A percentile compares a stretch with the other conserved stretches of the same genome.
phyloP scores from a whole-genome alignment of 2,888 invertebrate genomes.

The Spodoptera littoralis region DNA sequence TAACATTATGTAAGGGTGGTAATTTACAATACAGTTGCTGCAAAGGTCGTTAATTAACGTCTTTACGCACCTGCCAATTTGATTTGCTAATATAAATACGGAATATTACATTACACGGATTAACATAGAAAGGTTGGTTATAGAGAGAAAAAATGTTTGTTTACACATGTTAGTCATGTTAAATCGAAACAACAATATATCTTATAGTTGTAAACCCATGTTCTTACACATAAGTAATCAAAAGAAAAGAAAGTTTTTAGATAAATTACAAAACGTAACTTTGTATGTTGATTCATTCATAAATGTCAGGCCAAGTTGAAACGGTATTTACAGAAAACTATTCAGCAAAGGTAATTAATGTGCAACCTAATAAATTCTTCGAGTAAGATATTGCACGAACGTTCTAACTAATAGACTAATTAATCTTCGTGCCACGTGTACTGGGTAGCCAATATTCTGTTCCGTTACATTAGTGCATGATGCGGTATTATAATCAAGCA shows the following conservation, averaged over 20 bases:
- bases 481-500: conserved; percentile 25
- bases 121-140: too few species aligned
- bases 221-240: conserved; percentile 8
- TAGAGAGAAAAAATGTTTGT: too few species aligned
- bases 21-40: conserved; percentile 18
- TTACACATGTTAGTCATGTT: too few species aligned
- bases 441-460: conserved; percentile 22
- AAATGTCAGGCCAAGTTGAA: neutral
- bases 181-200: conserved; percentile 14
- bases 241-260: conserved; percentile 7
- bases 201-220: conserved; percentile 13
- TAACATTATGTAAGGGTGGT: conserved; percentile 18
- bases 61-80: neutral
- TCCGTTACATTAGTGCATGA: conserved; percentile 34
- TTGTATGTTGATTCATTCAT: neutral
- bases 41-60: conserved; percentile 8
- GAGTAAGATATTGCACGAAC: conserved; percentile 33
- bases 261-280: conserved; percentile 7
- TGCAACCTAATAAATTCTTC: conserved; percentile 18
- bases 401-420: conserved; percentile 33
- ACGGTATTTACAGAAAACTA: conserved; percentile 9
- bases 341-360: conserved; percentile 17
- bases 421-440: conserved; percentile 35
- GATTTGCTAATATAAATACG: neutral
- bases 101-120: too few species aligned